These are phyloP conservation scores for Brachionus angularis DNA, from an alignment of 1,140 invertebrate species.

Conservation along the genomic window DNA sequence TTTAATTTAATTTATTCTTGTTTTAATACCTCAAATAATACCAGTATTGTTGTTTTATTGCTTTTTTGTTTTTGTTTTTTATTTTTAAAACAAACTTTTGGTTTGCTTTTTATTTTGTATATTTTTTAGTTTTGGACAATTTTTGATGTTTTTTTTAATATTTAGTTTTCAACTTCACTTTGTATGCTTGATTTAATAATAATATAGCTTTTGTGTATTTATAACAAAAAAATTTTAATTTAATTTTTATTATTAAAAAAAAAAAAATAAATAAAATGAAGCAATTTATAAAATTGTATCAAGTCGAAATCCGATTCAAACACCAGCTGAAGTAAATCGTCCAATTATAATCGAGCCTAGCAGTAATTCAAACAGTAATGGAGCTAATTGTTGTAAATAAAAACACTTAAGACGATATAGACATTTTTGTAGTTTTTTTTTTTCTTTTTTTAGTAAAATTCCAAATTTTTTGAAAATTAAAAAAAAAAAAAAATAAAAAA, in stretches of 20 bases:
- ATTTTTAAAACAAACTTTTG: no score
- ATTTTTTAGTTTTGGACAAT: no score
- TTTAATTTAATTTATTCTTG: neutral
- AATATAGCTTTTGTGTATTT: no score
- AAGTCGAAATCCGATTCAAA: conserved; percentile 4
- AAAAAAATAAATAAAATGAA: neutral
- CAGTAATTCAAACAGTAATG: neutral
- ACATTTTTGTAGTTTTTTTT: neutral
- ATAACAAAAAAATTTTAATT: neutral
- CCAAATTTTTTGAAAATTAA: no score
- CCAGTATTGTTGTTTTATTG: no score
- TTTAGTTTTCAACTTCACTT: no score
- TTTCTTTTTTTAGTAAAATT: neutral
- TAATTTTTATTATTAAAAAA: neutral
- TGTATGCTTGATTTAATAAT: no score
- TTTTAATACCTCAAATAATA: no score
- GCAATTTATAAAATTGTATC: conserved; percentile 38
- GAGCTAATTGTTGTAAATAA: conserved; percentile 14
- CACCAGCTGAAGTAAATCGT: neutral
- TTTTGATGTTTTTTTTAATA: no score
- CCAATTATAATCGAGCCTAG: conserved; percentile 3
- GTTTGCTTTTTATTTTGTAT: no score
- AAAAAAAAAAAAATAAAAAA: neutral
- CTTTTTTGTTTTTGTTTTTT: no score
- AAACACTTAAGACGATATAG: no score